Percentiles rank a stretch among this genome's conserved stretches.
These are phyloP conservation scores for Ceriagrion tenellum DNA, from an alignment of 2,888 invertebrate genomes.

Conservation along the genomic window DNA sequence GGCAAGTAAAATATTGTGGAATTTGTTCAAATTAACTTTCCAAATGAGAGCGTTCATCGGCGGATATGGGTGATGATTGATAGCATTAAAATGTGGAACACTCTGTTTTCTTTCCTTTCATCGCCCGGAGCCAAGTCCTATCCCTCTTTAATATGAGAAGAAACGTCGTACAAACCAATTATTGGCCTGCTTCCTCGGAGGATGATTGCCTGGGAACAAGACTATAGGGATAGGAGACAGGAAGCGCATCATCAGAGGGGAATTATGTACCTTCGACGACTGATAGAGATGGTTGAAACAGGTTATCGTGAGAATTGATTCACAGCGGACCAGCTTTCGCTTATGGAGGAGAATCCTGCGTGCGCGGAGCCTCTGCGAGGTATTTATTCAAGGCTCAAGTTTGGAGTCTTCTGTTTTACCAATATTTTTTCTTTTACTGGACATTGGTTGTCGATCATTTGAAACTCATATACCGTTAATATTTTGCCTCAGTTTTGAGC, in stretches of 20 bases:
- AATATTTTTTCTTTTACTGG: too few relatives aligned
- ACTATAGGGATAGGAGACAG: not conserved
- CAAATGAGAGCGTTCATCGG: not conserved
- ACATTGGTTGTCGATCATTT: too few relatives aligned
- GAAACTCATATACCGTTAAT: too few relatives aligned
- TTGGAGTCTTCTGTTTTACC: too few relatives aligned
- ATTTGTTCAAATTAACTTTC: not conserved
- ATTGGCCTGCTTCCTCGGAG: not conserved
- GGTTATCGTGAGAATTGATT: not conserved
- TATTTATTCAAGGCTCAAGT: too few relatives aligned
- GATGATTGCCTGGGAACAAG: conserved; percentile 1
- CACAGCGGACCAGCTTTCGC: not conserved
- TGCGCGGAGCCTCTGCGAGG: too few relatives aligned
- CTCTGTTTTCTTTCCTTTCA: not conserved
- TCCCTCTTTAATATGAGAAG: not conserved
- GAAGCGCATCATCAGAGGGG: not conserved
- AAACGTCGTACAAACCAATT: not conserved
- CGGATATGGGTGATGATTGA: not conserved
- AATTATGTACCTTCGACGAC: not conserved
- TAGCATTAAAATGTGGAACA: not conserved
- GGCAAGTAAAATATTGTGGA: too few relatives aligned
- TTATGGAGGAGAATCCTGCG: not conserved
- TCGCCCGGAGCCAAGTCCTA: not conserved
- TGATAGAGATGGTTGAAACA: not conserved
- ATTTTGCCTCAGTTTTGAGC: too few relatives aligned